Evolutionary conservation across 2,888 invertebrate genomes (phyloP), one percentile per base, ranked within the genome.

Genomic region (Sphinx pinastri): DNA sequence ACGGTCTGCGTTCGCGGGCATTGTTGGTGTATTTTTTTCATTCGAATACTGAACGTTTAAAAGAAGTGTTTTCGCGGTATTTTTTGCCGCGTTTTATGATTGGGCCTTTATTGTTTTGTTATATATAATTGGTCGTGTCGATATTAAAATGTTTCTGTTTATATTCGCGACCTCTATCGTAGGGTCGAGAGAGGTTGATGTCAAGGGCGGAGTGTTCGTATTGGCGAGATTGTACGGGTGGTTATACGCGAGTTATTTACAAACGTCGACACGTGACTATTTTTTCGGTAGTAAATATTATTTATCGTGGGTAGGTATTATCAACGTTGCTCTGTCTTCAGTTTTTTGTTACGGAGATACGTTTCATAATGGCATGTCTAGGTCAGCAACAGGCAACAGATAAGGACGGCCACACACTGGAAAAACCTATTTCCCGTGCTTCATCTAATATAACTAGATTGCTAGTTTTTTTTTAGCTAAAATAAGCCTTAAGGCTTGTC

Each of bases 1-100:
- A 75, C 76, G 78, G 78, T 78, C 69, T 70, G 74, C 71, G 71
- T 72, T 68, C 73, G 57, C 68, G 71, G 75, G 63, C 63, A 76
- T 76, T 73, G 72, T 73, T 72, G 73, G 74, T 72, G 67, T 76
- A 72, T 63, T 70, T 73, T 76, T 78, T 77, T 77, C 78, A 55
- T 74, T 13, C 38, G 13, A 57, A 58, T 58, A 58, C 58, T 14
- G 31, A 58, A 38, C 14, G 31, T 12, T 14, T 31, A 47, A 63
- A 63, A 60, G 54, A 60, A 63, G 49, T 49, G 63, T 47, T 63
- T 49, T 49, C 49, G 63, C 49, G 47, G 63, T 49, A 63, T 63
- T 63, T 63, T 63, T 63, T 63, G 47, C 49, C 16, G 19, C 7
- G 63, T 19, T 63, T 63, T 63, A 63, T 63, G 63, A 63, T 63